Base-by-base conservation (phyloP, 2,113 vertebrate species). In the Strigops habroptila region DNA sequence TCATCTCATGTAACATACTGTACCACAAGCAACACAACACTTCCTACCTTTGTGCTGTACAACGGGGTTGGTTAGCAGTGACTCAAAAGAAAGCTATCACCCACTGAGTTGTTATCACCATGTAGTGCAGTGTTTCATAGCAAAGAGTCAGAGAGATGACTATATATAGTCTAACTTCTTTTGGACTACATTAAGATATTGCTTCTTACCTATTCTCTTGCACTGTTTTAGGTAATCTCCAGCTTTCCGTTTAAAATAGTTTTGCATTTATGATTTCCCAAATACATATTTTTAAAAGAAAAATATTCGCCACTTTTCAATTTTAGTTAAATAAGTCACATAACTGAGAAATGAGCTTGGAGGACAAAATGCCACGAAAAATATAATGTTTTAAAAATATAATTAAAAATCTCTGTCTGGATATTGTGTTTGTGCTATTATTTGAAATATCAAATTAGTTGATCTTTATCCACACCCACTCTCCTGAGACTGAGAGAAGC, bases 11-110 rank as follows among this genome's bases (percentile, higher is more conserved):
- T 44, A 86, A 80, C 35, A 31, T 44, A 44, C 16, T 69, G 35
- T 88, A 88, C 35, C 27, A 76, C 1, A 3, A 52, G 71, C 18
- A 88, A 43, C 24, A 49, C 48, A 83, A 60, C 19, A 49, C 69
- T 82, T 95, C 55, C 77, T 91, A 31, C 33, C 53, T 86, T 82
- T 94, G 74, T 85, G 78, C 46, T 89, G 91, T 74, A 68, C 1
- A 4, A 7, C 13, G 19, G 12, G 10, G 6, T 33, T 35, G 14
- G 23, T 37, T 74, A 64, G 67, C n/a, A 80, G 31, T 22, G 31
- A 51, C 28, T 24, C 41, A 44, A 62, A 90, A 64, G 49, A 64
- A 89, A 76, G 30, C 44, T 84, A 25, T 51, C 41, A 87, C 28
- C 24, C 30, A 43, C 4, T 10, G 12, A 78, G 35, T 28, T 64